Evolutionary conservation across 2,797 vertebrate species (phyloP).

Genomic region (Hypotaenidia okinawae): DNA sequence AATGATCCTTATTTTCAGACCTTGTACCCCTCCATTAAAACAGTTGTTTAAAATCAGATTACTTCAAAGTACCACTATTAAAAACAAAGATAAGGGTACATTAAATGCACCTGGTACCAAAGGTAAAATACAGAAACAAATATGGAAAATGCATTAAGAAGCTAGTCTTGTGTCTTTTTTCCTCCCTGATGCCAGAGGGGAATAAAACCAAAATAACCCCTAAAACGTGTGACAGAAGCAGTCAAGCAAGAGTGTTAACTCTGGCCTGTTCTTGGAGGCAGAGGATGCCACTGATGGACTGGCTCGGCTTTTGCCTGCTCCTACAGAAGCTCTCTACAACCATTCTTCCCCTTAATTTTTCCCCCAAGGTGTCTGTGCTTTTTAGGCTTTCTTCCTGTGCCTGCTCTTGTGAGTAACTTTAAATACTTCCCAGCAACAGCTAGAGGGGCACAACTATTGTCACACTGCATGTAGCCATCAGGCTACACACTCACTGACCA

Average conservation of each 20-base stretch:
- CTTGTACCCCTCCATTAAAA: not conserved
- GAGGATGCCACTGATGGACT: accelerated
- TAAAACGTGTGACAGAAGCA: not conserved
- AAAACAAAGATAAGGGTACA: not conserved
- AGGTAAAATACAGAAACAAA: not conserved
- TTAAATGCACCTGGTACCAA: not conserved
- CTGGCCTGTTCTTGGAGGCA: not conserved
- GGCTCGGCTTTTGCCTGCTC: not conserved
- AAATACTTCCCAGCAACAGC: not conserved
- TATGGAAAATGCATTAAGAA: not conserved
- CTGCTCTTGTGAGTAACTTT: not conserved
- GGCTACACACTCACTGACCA: not conserved
- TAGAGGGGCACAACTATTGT: not conserved
- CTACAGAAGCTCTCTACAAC: not conserved
- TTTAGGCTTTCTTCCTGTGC: not conserved
- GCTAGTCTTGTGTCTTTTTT: not conserved
- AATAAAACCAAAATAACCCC: not conserved
- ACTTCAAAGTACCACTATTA: not conserved
- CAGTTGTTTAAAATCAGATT: not conserved
- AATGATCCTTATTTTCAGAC: not conserved
- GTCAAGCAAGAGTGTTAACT: not conserved
- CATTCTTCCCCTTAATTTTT: not conserved
- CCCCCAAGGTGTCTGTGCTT: not conserved
- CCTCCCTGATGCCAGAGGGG: not conserved
- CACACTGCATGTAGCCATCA: not conserved